phyloP scores from a whole-genome alignment of 2,113 vertebrate genomes.

The Brachyhypopomus gauderio region DNA sequence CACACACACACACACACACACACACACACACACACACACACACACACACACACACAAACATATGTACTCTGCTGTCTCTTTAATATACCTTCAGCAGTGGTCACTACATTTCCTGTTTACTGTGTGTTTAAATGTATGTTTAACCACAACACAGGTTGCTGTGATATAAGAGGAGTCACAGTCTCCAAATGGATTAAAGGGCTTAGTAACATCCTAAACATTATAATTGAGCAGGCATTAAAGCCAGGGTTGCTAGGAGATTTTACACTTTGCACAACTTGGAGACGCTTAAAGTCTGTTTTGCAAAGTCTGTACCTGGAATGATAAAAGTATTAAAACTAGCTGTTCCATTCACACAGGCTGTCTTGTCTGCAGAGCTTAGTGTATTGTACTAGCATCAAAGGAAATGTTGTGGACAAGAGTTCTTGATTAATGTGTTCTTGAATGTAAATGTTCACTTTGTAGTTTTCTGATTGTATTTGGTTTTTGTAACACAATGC shows the following conservation, averaged over 20 bases:
- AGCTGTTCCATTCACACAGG: too few relatives aligned
- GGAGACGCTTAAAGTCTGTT: neutral
- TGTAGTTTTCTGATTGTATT: neutral
- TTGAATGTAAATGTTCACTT: neutral
- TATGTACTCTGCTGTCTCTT: neutral
- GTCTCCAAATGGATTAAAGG: neutral
- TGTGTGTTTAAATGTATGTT: constrained; percentile 1
- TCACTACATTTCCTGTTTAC: neutral
- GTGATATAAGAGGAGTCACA: neutral
- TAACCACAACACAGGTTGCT: constrained; percentile 1
- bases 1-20: neutral
- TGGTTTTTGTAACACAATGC: neutral
- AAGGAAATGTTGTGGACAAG: too few relatives aligned
- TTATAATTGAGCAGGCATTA: neutral
- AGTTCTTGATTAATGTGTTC: too few relatives aligned
- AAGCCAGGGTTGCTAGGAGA: neutral
- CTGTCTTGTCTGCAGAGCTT: too few relatives aligned
- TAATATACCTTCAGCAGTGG: neutral
- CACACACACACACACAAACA: neutral
- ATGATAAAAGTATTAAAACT: too few relatives aligned
- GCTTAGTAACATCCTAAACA: neutral
- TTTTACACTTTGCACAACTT: neutral
- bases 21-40: neutral
- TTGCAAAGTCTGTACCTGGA: too few relatives aligned
- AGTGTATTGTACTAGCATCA: neutral